phyloP scores from a whole-genome alignment of 2,888 invertebrate species.

The Xestia sexstrigata region DNA sequence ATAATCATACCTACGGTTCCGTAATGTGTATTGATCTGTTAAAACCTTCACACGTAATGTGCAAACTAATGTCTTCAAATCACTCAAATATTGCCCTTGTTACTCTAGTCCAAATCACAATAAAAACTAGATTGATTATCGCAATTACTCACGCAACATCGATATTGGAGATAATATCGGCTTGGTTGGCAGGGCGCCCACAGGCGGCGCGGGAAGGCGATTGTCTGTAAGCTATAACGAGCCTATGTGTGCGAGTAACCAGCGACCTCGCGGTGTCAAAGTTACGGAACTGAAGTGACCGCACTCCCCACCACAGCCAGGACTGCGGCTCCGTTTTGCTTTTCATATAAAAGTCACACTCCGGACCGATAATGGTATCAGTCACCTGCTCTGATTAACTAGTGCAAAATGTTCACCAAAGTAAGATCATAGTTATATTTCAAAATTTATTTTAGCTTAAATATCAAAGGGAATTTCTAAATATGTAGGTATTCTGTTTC shows the following conservation, averaged over 20 bases:
- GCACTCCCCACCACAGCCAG: conserved; percentile 84
- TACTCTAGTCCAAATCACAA: conserved; percentile 54
- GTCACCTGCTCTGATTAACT: conserved; percentile 88
- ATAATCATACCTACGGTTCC: conserved; percentile 15
- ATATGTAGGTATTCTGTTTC: conserved; percentile 46
- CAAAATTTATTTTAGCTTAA: conserved; percentile 31
- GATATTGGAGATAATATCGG: conserved; percentile 66
- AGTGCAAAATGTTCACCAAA: conserved; percentile 90
- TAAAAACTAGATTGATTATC: conserved; percentile 73
- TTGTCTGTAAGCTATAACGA: conserved; percentile 77
- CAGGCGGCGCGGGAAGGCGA: conserved; percentile 71
- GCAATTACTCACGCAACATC: conserved; percentile 74
- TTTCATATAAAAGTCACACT: conserved; percentile 90
- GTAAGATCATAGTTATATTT: conserved; percentile 77
- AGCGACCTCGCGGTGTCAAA: conserved; percentile 90
- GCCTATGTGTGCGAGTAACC: conserved; percentile 79
- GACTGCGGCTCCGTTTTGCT: conserved; percentile 87
- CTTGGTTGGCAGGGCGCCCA: conserved; percentile 62
- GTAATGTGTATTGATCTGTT: conserved; percentile 33
- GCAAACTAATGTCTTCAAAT: conserved; percentile 54
- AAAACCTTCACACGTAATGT: conserved; percentile 51
- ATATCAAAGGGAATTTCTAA: conserved; percentile 26
- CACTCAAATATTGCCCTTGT: conserved; percentile 61
- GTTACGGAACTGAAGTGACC: conserved; percentile 90
- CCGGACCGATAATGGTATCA: conserved; percentile 88